Percentiles rank a stretch among this genome's conserved stretches.
Evolutionary conservation across 2,113 vertebrate species (phyloP).

Genomic region (Fulica atra): DNA sequence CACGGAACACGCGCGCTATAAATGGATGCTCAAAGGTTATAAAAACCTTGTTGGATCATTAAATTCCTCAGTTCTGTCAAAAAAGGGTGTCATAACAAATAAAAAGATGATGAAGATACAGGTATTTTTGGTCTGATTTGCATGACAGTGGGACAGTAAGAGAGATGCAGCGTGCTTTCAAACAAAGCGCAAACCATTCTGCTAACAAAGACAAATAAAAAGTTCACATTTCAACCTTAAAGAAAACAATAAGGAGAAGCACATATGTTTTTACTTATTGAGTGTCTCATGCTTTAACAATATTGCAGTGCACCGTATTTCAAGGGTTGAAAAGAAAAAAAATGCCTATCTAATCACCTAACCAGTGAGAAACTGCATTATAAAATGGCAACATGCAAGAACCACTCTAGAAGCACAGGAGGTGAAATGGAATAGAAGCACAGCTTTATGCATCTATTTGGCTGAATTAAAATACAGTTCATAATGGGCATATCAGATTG

Average conservation of each 20-base stretch:
- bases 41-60: not conserved
- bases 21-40: not conserved
- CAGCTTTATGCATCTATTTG: not conserved
- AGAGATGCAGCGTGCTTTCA: not conserved
- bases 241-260: not conserved
- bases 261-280: not conserved
- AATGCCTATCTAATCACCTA: not conserved
- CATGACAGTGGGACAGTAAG: not conserved
- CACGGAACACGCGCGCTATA: not conserved
- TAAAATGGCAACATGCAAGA: not conserved
- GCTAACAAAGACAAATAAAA: not conserved
- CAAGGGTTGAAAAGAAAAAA: not conserved
- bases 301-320: not conserved
- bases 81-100: not conserved
- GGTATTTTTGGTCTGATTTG: not conserved
- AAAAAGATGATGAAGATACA: not conserved
- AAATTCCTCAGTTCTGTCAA: not conserved
- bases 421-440: not conserved
- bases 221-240: not conserved
- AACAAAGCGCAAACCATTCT: not conserved
- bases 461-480: not conserved
- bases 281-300: not conserved
- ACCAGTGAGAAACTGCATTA: not conserved
- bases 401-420: not conserved
- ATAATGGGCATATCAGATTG: not conserved